phyloP scores from a whole-genome alignment of 2,797 vertebrate species.

The Tauraco hartlaubi region DNA sequence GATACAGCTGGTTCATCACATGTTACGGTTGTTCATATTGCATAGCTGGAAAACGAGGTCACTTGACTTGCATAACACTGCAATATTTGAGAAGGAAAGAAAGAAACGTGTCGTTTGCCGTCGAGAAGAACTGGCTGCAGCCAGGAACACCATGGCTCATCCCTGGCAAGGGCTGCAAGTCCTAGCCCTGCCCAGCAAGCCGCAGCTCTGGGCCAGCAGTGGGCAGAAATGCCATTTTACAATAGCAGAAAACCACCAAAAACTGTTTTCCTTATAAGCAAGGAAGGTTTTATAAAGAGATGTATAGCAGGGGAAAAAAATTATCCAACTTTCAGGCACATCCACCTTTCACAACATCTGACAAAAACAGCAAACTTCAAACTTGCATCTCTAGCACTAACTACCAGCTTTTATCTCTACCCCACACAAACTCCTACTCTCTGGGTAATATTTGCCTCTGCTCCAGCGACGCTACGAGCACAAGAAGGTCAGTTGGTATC shows the following conservation, averaged over 20 bases:
- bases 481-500: not conserved
- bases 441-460: not conserved
- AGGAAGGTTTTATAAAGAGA: not conserved
- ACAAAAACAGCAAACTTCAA: not conserved
- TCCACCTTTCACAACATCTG: not conserved
- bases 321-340: not conserved
- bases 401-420: not conserved
- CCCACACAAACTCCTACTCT: not conserved
- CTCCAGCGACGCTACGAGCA: not conserved
- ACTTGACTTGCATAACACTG: slow-evolving; percentile 82
- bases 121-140: slow-evolving; percentile 29
- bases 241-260: not conserved
- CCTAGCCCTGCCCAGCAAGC: slow-evolving; percentile 14
- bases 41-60: slow-evolving; percentile 85
- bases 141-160: not conserved
- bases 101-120: slow-evolving; percentile 44
- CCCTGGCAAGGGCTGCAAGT: not conserved
- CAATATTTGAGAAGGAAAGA: slow-evolving; percentile 54
- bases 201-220: not conserved
- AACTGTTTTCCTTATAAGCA: not conserved
- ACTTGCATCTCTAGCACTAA: not conserved
- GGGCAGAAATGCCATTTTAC: slow-evolving; percentile 31
- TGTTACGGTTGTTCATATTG: slow-evolving; percentile 75
- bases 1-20: slow-evolving; percentile 67
- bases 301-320: not conserved